Base-by-base conservation (phyloP, 2,888 invertebrate species). In the Scaptomyza cyrtandrae region DNA sequence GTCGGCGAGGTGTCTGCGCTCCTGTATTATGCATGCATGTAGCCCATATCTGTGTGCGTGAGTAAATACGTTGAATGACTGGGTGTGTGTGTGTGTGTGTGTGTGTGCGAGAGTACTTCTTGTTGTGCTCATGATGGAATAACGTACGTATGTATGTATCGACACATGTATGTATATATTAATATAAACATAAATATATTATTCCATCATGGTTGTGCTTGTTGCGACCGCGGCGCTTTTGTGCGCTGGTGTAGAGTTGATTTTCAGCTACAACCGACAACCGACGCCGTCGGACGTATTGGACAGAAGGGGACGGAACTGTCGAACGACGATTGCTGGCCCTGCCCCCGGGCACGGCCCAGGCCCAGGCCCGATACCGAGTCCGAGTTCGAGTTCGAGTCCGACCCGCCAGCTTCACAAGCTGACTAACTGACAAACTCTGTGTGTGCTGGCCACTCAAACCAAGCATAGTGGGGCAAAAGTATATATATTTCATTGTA, bases 1-100 rank as follows among this genome's bases (percentile, higher is more conserved):
- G 84, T 88, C 86, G 86, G 86, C 87, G 78, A 83, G 83, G 88
- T 83, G 88, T 83, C 88, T 84, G 88, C 81, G 68, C 75, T 78
- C 66, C 60, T 85, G 72, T 79, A 71, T 84, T 67, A 75, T 76
- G 76, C 66, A 76, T 77, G 75, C 64, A 74, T 75, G 55, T 75
- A 46, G 52, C 52, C 19, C 14, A 55, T 49, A 49, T 58, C 46
- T 65, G 39, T 56, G 53, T 61, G 27, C 39, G 35, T 56, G 55
- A 41, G 33, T 74, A 49, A 58, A 33, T 44, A 56, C 39, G 19
- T 24, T 57, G 43, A 29, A 56, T 62, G 64, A 48, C 62, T 60
- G 77, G 72, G 71, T 61, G 60, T 31, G 13, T 37, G 6, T n/a
- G 16, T 58, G 10, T n/a, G 16, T 58, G 10, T 16, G 16, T 19